These are phyloP conservation scores for Gymnarchus niloticus DNA, from an alignment of 2,113 vertebrate genomes.

Conservation along the genomic window DNA sequence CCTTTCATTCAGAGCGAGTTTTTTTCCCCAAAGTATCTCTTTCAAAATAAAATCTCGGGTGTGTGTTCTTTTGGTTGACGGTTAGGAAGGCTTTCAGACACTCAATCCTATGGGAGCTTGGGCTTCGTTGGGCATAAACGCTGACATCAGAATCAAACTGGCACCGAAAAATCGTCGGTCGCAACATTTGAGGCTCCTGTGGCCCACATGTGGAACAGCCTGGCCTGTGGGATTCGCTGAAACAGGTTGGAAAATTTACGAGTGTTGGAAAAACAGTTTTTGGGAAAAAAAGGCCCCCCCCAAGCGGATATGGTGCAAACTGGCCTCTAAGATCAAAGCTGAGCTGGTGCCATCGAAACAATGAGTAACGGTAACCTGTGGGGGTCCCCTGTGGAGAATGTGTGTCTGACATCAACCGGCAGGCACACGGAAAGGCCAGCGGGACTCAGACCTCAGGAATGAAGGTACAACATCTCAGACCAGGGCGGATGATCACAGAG, in stretches of 20 bases:
- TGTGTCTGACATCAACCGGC: constrained; percentile 3
- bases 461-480: constrained; percentile 26
- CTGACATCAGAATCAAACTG: background rate
- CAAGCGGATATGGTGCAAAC: background rate
- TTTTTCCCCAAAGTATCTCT: background rate
- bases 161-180: background rate
- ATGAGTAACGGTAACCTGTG: background rate
- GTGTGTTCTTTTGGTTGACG: background rate
- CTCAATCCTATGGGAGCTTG: background rate
- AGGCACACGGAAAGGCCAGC: background rate
- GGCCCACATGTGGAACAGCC: background rate
- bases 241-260: background rate
- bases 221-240: background rate
- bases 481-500: no score
- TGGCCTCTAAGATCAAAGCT: constrained; percentile 38
- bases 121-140: background rate
- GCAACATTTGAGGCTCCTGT: background rate
- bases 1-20: background rate
- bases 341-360: constrained; percentile 36
- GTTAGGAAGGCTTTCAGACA: background rate
- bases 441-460: constrained; percentile 32
- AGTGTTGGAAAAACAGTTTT: background rate
- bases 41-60: background rate
- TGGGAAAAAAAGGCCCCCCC: background rate
- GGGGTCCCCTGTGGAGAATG: background rate